Evolutionary conservation across 2,888 invertebrate species (phyloP), one percentile per base, ranked within the genome.

Genomic region (Diogma glabrata): DNA sequence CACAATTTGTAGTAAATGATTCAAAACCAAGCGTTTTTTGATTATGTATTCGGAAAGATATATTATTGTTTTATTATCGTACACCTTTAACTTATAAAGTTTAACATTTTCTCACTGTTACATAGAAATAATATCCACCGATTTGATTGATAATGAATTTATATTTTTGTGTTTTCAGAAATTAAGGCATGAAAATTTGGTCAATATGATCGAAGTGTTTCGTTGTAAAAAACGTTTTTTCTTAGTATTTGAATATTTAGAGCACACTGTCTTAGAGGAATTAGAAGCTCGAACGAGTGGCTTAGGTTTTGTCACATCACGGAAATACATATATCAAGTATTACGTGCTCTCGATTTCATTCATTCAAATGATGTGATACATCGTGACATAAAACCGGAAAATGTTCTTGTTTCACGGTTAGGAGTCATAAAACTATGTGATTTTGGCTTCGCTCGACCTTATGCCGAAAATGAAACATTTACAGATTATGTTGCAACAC

Each of bases 401-500:
- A 92, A 92, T 65, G 84, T 92, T 40, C 71, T 91, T 52, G 84
- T 92, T 1, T 87, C 87, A 1, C 80, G 80, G 54, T 71, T 76
- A 33, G 89, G 89, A 1, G 81, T 91, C 4, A 84, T 91, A 33
- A 91, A 92, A 70, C 72, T 92, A n/a, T 91, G 91, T 66, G 91
- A 92, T 72, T 85, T 92, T 58, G 91, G 92, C 2, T 91, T 91
- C 63, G 91, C 91, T 0, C 73, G 91, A 28, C 72, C 84, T 1
- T 71, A 86, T 51, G 81, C 82, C 1, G 74, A 76, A 0, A 84
- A 86, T 1, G 88, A 89, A 64, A 81, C 83, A 1, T 88, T 86
- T 71, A 91, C 87, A 52, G 91, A 90, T 69, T 91, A 91, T 65
- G 91, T 91, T 26, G 91, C 91, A 10, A 92, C 92, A 0, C 70